Base-by-base conservation (phyloP, 2,888 invertebrate genomes). In the Drosophila paranaensis region DNA sequence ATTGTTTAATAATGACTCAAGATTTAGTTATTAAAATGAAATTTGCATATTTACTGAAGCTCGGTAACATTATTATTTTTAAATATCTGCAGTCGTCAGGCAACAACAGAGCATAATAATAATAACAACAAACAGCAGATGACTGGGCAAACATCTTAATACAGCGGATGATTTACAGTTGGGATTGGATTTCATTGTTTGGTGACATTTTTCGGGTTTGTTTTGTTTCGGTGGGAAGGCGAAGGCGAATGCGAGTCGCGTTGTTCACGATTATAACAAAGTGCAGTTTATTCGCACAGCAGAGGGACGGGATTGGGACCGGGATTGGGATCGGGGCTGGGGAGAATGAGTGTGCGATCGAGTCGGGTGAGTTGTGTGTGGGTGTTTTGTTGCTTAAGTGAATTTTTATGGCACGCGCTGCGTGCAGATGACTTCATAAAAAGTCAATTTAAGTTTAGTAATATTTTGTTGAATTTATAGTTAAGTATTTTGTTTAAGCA, bases 141-240 rank as follows among this genome's bases (percentile, higher is more conserved):
- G 53, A 37, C 37, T 68, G 73, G 20, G 43, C 54, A 72, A 87
- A 91, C 85, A 80, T 80, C 91, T 91, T 88, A 91, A 91, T 91
- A 84, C 81, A 39, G 77, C 58, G 71, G 57, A 82, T 90, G 91
- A 90, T 90, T 90, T 91, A 91, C 86, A 80, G 77, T 86, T 85
- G 69, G 86, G 83, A 82, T 90, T 82, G 81, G 72, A 68, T 91
- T 90, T 90, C 90, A 79, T 81, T 80, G 77, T 76, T 75, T 80
- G 81, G 81, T 45, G 79, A 86, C 89, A 83, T 43, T 81, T 86
- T 79, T 69, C 58, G 40, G 27, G 37, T 25, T 53, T n/a, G 25
- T 39, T 39, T 40, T 39, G 35, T 54, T 57, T 57, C 46, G 25
- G 68, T 20, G 43, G 60, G 45, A 6, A 42, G 54, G n/a, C 30